Conservation (phyloP, 1,140 invertebrate genomes). For the Caerostris extrusa region DNA sequence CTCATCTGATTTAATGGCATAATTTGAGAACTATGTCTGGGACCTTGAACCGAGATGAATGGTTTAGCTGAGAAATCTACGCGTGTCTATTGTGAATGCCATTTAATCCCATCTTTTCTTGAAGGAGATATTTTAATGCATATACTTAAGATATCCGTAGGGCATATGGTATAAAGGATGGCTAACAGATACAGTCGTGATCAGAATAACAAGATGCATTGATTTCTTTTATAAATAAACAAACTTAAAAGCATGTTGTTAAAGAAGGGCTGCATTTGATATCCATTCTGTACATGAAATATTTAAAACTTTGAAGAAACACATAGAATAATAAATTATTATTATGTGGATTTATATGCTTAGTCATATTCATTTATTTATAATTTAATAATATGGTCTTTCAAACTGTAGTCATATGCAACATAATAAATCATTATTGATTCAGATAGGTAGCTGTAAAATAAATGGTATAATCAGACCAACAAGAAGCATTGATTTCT, state of each 20-base stretch:
- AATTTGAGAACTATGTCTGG: constrained; percentile 9
- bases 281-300: too few relatives aligned
- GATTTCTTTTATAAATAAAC: background rate
- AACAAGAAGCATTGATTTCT: background rate
- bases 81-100: background rate
- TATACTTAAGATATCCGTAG: background rate
- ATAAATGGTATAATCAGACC: too few relatives aligned
- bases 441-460: too few relatives aligned
- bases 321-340: too few relatives aligned
- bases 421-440: too few relatives aligned
- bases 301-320: too few relatives aligned
- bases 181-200: background rate
- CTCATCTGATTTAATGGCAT: constrained; percentile 55
- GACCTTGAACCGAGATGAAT: background rate
- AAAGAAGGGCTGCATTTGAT: too few relatives aligned
- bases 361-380: too few relatives aligned
- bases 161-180: background rate
- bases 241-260: background rate
- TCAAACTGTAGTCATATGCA: too few relatives aligned
- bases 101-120: background rate
- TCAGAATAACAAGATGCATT: background rate
- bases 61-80: background rate
- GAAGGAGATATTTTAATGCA: background rate
- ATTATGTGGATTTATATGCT: too few relatives aligned
- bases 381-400: too few relatives aligned